Conservation (phyloP, 1,140 invertebrate genomes). For the Bombus picipes region DNA sequence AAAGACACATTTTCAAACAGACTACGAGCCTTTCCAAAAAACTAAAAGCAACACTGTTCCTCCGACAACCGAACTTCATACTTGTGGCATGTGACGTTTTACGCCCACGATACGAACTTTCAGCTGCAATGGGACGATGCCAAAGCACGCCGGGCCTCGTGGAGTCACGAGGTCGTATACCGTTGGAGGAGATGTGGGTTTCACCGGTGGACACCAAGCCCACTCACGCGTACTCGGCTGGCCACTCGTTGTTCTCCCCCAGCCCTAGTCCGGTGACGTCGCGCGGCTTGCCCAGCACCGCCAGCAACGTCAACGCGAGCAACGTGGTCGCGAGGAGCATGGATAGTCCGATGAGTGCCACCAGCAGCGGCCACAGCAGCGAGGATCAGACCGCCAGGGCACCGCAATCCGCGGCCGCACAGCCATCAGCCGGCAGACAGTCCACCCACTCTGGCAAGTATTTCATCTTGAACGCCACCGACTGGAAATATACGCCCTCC, state of each 20-base stretch:
- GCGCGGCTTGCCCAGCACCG: constrained; percentile 58
- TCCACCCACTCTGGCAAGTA: constrained; percentile 79
- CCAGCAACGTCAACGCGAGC: constrained; percentile 30
- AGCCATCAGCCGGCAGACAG: constrained; percentile 76
- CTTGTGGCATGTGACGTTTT: neutral
- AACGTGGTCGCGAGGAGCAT: constrained; percentile 68
- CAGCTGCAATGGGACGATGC: constrained; percentile 96
- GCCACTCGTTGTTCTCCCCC: constrained; percentile 80
- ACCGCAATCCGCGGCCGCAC: constrained; percentile 73
- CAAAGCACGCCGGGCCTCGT: constrained; percentile 97
- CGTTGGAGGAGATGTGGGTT: constrained; percentile 95
- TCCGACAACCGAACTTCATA: neutral
- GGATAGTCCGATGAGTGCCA: constrained; percentile 80
- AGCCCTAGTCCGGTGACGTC: constrained; percentile 81
- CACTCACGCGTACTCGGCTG: constrained; percentile 71
- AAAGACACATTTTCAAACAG: no score
- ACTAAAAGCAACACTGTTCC: neutral
- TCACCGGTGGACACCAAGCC: constrained; percentile 83
- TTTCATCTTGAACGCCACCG: neutral
- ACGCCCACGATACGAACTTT: constrained; percentile 48
- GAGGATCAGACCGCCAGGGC: constrained; percentile 77
- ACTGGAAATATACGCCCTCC: neutral
- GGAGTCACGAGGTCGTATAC: constrained; percentile 93
- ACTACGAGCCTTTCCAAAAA: neutral
- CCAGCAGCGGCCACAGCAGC: constrained; percentile 81